Base-by-base conservation (phyloP, 2,888 invertebrate genomes). In the Sialis fuliginosa region DNA sequence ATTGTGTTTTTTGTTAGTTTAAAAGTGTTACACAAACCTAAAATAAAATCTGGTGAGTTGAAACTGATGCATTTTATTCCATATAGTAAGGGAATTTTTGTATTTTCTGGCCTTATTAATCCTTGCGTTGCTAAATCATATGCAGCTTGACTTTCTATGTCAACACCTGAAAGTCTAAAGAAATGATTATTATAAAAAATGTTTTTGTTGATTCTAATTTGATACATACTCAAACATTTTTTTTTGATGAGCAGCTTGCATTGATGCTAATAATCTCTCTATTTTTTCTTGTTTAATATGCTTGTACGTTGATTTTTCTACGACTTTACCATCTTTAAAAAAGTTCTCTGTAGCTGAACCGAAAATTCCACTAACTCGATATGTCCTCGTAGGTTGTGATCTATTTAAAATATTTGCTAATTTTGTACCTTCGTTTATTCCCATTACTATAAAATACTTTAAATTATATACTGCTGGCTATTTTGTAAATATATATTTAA, bases 101-200 rank as follows among this genome's bases (percentile, higher is more conserved):
- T 72, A 48, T 74, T 64, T 0, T 69, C 67, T 0, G 96, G 92
- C 48, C 92, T 69, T 4, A 95, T 72, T 0, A 81, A 70, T 1
- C 97, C 96, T 61, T 80, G 68, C 1, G 77, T 69, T 6, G 93
- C 93, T 48, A 96, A 58, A 48, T 96, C 89, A 63, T 89, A 97
- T 7, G 91, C 91, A 40, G 81, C 76, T 64, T 96, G 88, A 39
- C 88, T 88, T 56, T 88, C 79, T 50, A 86, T 70, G 60, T 88
- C 80, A 0, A 95, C 75, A 30, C 91, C 91, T 54, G 77, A 74
- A 40, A 79, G 59, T 54, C 83, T 83, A 60, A 47, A 65, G 62
- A 45, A 49, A 50, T 39, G 32, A 45, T 39, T 34, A 46, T 43
- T 12, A 42, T 39, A 47, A 44, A 33, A 42, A n/a, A 10, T 30